Conservation (phyloP, 2,888 invertebrate species). For the Vannuccia rotundouncinata region DNA sequence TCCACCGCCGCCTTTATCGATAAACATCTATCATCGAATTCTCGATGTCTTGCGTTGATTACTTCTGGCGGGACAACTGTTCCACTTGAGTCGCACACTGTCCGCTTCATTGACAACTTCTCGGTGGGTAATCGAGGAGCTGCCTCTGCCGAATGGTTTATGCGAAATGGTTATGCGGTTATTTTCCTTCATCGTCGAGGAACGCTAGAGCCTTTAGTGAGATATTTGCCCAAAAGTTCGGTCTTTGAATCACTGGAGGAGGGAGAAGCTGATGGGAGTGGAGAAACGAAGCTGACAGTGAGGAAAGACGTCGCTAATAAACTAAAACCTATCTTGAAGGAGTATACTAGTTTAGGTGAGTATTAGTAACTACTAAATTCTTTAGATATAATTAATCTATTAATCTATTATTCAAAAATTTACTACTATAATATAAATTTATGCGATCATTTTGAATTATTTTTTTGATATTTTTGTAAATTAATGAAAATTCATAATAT, state of each 20-base stretch:
- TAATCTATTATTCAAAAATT: no score
- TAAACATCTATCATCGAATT: not conserved
- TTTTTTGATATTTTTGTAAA: no score
- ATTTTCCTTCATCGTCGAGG: conserved; percentile 85
- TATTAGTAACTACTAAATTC: not conserved
- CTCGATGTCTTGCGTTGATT: conserved; percentile 33
- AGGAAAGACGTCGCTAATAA: not conserved
- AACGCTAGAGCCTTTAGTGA: conserved; percentile 79
- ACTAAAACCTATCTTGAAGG: not conserved
- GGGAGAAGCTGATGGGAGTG: not conserved
- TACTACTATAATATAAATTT: no score
- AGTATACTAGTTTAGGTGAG: conserved; percentile 20
- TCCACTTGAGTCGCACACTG: conserved; percentile 90
- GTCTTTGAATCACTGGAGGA: not conserved
- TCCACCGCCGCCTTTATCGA: not conserved
- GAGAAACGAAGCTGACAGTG: not conserved
- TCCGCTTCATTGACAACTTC: conserved; percentile 96
- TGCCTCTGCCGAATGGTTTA: conserved; percentile 86
- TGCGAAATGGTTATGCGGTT: conserved; percentile 72
- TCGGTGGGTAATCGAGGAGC: conserved; percentile 80
- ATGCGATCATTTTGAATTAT: no score
- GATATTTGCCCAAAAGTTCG: conserved; percentile 65
- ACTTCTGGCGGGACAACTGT: conserved; percentile 88
- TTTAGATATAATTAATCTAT: no score
- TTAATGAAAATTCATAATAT: no score